Percentiles rank a stretch among this genome's conserved stretches.
These are phyloP conservation scores for Dromius quadrimaculatus DNA, from an alignment of 2,888 invertebrate species.

Conservation along the genomic window DNA sequence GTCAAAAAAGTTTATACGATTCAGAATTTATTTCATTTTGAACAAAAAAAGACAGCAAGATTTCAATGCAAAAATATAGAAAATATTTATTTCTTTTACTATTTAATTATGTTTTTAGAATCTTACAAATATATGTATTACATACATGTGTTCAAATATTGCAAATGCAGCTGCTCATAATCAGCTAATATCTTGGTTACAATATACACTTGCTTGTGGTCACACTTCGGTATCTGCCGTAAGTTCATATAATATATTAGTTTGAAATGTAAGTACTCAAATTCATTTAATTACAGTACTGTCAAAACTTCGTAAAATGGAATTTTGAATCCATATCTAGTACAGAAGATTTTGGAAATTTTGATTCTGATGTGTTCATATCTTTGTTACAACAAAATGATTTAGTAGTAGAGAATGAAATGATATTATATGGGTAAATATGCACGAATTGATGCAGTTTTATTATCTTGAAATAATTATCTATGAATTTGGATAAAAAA, in stretches of 20 bases:
- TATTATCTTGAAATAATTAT: too few species aligned
- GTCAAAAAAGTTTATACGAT: too few species aligned
- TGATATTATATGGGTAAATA: conserved; percentile 78
- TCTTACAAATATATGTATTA: conserved; percentile 83
- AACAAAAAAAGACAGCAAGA: too few species aligned
- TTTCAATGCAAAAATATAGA: too few species aligned
- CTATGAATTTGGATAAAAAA: too few species aligned
- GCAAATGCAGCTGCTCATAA: conserved; percentile 86
- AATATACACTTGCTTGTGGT: conserved; percentile 88
- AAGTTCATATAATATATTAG: conserved; percentile 4
- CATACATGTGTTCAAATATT: conserved; percentile 89
- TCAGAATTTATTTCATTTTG: too few species aligned
- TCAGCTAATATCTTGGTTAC: conserved; percentile 89
- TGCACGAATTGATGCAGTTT: too few species aligned
- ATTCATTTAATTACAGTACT: conserved; percentile 68
- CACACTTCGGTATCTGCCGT: conserved; percentile 74
- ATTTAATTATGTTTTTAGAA: conserved; percentile 69
- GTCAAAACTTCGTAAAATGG: conserved; percentile 90
- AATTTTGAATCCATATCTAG: conserved; percentile 87
- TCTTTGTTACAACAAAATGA: conserved; percentile 86
- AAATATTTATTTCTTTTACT: too few species aligned
- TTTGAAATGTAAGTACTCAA: neutral
- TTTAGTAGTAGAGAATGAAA: conserved; percentile 90
- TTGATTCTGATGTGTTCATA: conserved; percentile 84
- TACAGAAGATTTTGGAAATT: conserved; percentile 82